Evolutionary conservation across 2,797 vertebrate species (phyloP), one percentile per base, ranked within the genome.

Genomic region (Syngnathus rostellatus): DNA sequence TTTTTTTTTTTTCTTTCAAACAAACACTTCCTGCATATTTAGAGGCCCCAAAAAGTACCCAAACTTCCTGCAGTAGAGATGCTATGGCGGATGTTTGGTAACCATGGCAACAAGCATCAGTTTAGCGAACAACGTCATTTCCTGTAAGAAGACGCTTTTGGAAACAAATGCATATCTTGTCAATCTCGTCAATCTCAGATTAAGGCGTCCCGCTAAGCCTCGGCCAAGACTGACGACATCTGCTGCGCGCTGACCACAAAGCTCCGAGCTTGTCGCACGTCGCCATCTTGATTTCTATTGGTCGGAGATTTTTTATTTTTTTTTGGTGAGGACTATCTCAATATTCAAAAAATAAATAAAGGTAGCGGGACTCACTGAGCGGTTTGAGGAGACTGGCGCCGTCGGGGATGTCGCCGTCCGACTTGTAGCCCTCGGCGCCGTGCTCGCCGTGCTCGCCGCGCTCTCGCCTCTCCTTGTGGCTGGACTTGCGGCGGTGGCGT

Each of bases 401-500:
- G 0, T 98, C 96, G 0, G 82, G 78, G 0, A 89, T 94, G 68
- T 97, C 96, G 0, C 87, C 77, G 0, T 98, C 96, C 0, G 93
- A 96, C 82, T 95, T 97, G 86, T 94, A 93, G 0, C 80, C 86
- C 0, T 94, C 94, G 17, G 89, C 85, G 45, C 89, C 89, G 65
- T 93, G 94, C 0, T 92, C 85, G 45, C 89, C 89, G 65, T 93
- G 94, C 0, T 92, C 92, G 21, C 85, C 72, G 60, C 93, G 92
- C 39, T 98, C 96, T 63, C 91, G 92, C 77, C 85, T 95, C 59
- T 98, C 96, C 87, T 93, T 97, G 87, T 96, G 93, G 72, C 88
- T 90, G 1, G 95, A 80, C 86, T 89, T 93, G 76, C 94, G 94
- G 69, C 91, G 88, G 78, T 97, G 97, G 65, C 93, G 94, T 70